Base-by-base conservation (phyloP, 2,113 vertebrate genomes). In the Lepus europaeus region DNA sequence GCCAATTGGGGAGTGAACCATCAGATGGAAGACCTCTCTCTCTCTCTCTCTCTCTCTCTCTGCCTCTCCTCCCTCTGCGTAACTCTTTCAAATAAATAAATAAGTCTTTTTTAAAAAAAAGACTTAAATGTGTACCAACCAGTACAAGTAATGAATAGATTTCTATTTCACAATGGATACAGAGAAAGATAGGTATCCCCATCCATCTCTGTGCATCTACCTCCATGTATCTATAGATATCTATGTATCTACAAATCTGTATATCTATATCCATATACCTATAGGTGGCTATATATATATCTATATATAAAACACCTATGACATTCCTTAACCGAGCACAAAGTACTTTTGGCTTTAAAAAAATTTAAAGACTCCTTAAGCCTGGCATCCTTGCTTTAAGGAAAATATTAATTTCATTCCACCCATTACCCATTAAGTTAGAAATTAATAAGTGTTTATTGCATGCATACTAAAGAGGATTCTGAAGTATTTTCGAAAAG, bases 401-500 rank as follows among this genome's bases (percentile, higher is more conserved):
- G 31, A 82, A 92, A 77, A 12, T 83, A 49, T 56, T 78, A 23
- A 81, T 91, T 83, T 78, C 69, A 83, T 91, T 72, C 36, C 17
- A 79, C 14, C 29, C 66, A 61, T 63, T 69, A 68, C 25, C 56
- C 25, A 90, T 61, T 87, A 87, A 89, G 93, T 93, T 81, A 82
- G 89, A 87, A 90, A 87, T 92, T 93, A 95, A 16, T 87, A 85
- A 86, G 33, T 79, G 36, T 77, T 74, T 89, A 31, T 81, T 91
- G 12, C 14, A 83, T 25, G 33, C 63, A 94, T 23, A 80, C 9
- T 31, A 92, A 84, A 88, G 13, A 89, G 27, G 45, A 86, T 87
- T 87, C 81, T 70, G 69, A 89, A 29, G 2, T n/a, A 73, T 9
- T 70, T 74, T 92, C 72, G 53, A 2, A 69, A 94, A 94, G 39